A percentile compares a stretch with the other conserved stretches of the same genome.
Conservation (phyloP, 1,140 invertebrate species). For the Bombus consobrinus region DNA sequence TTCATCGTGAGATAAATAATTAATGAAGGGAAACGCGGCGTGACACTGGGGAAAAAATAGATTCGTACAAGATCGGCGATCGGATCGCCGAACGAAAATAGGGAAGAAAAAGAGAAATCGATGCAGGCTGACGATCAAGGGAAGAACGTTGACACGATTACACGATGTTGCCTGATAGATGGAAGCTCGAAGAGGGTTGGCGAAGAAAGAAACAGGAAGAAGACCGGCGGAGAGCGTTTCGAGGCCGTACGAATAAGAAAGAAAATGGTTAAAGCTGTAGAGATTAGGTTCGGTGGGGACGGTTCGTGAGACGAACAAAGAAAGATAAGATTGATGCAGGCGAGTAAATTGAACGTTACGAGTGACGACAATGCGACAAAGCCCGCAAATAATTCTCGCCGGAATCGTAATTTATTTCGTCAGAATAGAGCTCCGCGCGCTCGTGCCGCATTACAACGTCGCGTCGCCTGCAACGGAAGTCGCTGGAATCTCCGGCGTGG, state of each 20-base stretch:
- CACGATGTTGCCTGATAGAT: slow-evolving; percentile 59
- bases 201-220: slow-evolving; percentile 12
- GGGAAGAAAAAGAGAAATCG: slow-evolving; percentile 23
- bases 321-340: slow-evolving; percentile 70
- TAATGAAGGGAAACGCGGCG: background rate
- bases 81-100: background rate
- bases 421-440: background rate
- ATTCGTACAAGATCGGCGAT: slow-evolving; percentile 26
- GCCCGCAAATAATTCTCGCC: slow-evolving; percentile 63
- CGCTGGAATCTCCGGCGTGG: background rate
- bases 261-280: slow-evolving; percentile 15
- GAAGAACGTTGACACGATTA: slow-evolving; percentile 59
- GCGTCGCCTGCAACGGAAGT: slow-evolving; percentile 9
- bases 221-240: background rate
- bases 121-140: slow-evolving; percentile 20
- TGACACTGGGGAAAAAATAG: background rate
- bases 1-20: slow-evolving; percentile 6
- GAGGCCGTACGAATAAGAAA: background rate
- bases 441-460: background rate
- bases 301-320: slow-evolving; percentile 55
- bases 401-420: slow-evolving; percentile 63
- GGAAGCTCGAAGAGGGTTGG: background rate
- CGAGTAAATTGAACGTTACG: slow-evolving; percentile 71
- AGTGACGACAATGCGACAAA: slow-evolving; percentile 68
- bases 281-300: slow-evolving; percentile 52